These are phyloP conservation scores for Myotis planiceps DNA, from an alignment of 2,797 vertebrate genomes.

Conservation along the genomic window DNA sequence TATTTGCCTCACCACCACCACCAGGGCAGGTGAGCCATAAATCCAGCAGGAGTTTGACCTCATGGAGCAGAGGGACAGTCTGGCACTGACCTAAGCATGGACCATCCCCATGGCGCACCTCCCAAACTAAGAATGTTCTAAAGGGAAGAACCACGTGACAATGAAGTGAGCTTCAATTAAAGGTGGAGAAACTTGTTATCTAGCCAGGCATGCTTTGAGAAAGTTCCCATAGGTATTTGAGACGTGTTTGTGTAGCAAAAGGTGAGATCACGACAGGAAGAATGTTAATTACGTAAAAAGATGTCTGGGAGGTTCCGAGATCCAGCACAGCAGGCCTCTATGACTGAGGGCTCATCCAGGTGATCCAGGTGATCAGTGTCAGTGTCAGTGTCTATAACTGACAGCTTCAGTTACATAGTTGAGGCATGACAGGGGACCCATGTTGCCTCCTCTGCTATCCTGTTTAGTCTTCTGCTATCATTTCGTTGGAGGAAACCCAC, in stretches of 20 bases:
- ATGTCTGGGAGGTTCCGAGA: not conserved
- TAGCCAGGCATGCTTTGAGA: not conserved
- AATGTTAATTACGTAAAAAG: not conserved
- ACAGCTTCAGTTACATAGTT: not conserved
- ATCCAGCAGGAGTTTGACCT: not conserved
- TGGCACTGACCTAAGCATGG: not conserved
- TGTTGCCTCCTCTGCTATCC: not conserved
- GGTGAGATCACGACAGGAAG: not conserved
- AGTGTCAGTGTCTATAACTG: not conserved
- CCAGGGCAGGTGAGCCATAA: not conserved
- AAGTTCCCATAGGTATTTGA: not conserved
- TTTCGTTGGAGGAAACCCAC: not conserved
- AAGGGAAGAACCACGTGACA: not conserved
- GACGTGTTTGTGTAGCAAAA: not conserved
- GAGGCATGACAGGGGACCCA: not conserved
- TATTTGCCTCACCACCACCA: not conserved
- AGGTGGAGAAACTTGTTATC: not conserved
- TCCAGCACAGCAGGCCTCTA: fast-evolving
- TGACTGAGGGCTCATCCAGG: too few species aligned
- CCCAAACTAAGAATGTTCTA: not conserved
- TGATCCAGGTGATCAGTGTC: too few species aligned
- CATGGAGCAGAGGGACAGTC: too few species aligned
- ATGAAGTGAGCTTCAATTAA: not conserved
- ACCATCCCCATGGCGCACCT: not conserved
- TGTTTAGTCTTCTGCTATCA: not conserved